Base-by-base conservation (phyloP, 2,888 invertebrate species). In the Gasteruption jaculator region DNA sequence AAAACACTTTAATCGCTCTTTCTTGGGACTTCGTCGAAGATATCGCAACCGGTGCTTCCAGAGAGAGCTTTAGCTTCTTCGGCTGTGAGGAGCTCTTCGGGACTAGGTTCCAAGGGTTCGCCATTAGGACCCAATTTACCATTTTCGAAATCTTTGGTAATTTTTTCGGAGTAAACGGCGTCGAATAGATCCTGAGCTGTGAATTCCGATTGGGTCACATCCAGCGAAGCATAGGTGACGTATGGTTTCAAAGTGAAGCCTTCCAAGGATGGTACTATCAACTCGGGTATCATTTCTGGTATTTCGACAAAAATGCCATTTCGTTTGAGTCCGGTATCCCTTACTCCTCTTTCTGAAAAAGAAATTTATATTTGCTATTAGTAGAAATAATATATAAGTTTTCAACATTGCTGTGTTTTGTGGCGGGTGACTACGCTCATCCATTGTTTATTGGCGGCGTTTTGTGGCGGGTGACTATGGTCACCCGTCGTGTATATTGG, bases 241-340 rank as follows among this genome's bases (percentile, higher is more conserved):
- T 99, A 99, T 0, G 97, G 93, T 69, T 91, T 92, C 14, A 99
- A 72, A 72, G 84, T 74, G 62, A 86, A 97, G 52, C 76, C 82
- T 49, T 78, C 82, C 16, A 99, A 72, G 68, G 94, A 84, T 1
- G 97, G 97, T 2, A 97, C 95, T 41, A 97, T 81, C 11, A 97
- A 66, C 64, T 95, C 88, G 0, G 96, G 94, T 49, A 91, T 80
- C 83, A 85, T 92, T 76, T 96, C 95, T 1, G 87, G 86, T 3
- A 96, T 74, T 10, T 66, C 56, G 1, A 81, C 68, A 61, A 76
- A 85, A 1, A 18, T 7, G 50, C 76, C 74, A 0, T 78, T 79
- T 33, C 79, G 72, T 3, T 77, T 51, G 49, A 77, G 76, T 5
- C 90, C 91, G 4, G 75, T 73, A 38, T 79, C 77, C 38, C 82